Percentiles rank a stretch among this genome's conserved stretches.
phyloP scores from a whole-genome alignment of 37 sponge, comb jelly and placozoan species.

The Aplysina aerophoba region DNA sequence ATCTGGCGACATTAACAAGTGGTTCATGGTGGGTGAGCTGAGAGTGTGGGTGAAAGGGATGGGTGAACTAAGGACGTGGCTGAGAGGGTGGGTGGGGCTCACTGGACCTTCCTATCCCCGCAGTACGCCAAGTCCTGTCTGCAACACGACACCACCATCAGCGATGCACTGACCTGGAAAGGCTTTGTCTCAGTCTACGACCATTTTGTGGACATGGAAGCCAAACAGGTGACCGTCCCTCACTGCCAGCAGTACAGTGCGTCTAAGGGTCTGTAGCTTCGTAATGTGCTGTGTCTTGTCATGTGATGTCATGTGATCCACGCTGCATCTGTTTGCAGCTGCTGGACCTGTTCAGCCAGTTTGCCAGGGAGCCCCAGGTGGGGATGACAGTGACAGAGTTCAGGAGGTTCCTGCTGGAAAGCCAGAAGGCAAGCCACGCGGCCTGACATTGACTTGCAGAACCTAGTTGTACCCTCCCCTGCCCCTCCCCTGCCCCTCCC shows the following conservation, averaged over 20 bases:
- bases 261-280: too few relatives aligned
- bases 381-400: slow-evolving; percentile 74
- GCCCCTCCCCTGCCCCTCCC: too few relatives aligned
- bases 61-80: too few relatives aligned
- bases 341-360: slow-evolving; percentile 44
- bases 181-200: slow-evolving; percentile 67
- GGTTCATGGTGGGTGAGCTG: slow-evolving; percentile 16
- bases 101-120: not conserved
- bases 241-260: not conserved
- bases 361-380: slow-evolving; percentile 48
- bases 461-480: not conserved
- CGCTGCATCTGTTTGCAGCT: slow-evolving; percentile 29
- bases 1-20: not conserved
- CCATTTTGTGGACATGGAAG: slow-evolving; percentile 26
- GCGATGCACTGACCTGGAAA: slow-evolving; percentile 66
- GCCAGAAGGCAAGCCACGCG: slow-evolving; percentile 45
- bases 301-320: too few relatives aligned
- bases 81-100: not conserved
- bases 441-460: not conserved
- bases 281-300: too few relatives aligned
- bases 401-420: slow-evolving; percentile 49
- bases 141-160: not conserved
- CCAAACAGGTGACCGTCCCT: not conserved
- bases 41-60: too few relatives aligned
- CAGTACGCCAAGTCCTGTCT: slow-evolving; percentile 7